Evolutionary conservation across 2,113 vertebrate genomes (phyloP), one percentile per base, ranked within the genome.

Genomic region (Microcebus murinus): DNA sequence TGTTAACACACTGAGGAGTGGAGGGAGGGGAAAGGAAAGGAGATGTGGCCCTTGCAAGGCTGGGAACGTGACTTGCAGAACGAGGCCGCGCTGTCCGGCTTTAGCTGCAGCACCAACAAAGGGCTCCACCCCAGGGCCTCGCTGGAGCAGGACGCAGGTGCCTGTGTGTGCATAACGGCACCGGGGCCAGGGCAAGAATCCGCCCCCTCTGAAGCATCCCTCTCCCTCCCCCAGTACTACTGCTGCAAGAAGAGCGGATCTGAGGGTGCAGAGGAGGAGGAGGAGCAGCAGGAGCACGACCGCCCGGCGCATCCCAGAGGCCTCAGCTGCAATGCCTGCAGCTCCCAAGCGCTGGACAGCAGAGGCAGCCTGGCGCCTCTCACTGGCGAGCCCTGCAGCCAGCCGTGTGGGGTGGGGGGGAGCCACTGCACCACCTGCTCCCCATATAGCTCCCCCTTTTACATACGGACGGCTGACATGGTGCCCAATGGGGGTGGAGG

Each of bases 221-320:
- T 90, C 55, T 31, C 34, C 18, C 73, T 55, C 13, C 0, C 96
- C 0, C 96, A 99, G 99, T 99, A 99, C 98, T 99, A 99, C 97
- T 99, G 99, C 99, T 99, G 99, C 98, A 99, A 99, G 98, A 99
- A 99, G 98, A 99, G 99, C 98, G 99, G 98, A 93, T 99, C 99
- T 0, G 61, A 98, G 73, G 99, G 99, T 99, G 99, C 98, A 76
- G 99, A 99, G 0, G 67, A 98, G 48, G 99, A 97, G 61, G 98
- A 97, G 61, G 98, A 98, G 70, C 98, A 99, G 94, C 99, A 98
- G 59, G 99, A 99, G 95, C 99, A 98, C 0, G 97, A 98, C 94
- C 92, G 98, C 27, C 96, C 98, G 4, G 25, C 97, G 0, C 99
- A 98, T 96, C 99, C 99, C 1, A 98, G 99, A 97, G 99, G 99